Base-by-base conservation (phyloP, 2,888 invertebrate genomes). In the Sthenelais limicola region DNA sequence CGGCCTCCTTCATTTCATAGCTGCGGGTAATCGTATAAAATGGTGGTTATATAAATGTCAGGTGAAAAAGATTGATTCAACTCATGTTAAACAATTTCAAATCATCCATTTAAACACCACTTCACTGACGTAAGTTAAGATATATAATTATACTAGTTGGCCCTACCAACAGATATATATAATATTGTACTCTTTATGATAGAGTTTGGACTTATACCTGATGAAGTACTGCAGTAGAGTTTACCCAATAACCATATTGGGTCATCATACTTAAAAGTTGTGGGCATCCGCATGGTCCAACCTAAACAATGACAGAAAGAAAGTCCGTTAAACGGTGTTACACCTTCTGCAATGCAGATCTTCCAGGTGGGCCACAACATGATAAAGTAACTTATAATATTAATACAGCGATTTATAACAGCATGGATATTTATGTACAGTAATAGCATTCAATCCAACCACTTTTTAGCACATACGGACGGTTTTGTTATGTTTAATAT, bases 171-270 rank as follows among this genome's bases (percentile, higher is more conserved):
- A 21, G 32, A 30, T 56, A 24, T 56, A 7, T 4, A 7, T 12
- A 30, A 51, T 18, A 21, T 12, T 51, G 15, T 9, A 7, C 32
- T 28, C 28, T 21, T 7, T 15, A 26, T 48, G 43, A 48, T 12
- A 51, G 18, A 47, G 30, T 18, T 12, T 68, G 48, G 12, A n/a
- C 32, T 48, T 18, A 21, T 76, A 84, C 84, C 84, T 72, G 80
- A 78, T 68, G 80, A 79, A 71, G 82, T 78, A 56, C 76, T 80
- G 72, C 84, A 93, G 84, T 96, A 96, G 84, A 93, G 94, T 73
- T 92, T 90, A 0, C 96, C 96, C 33, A 96, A 88, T 30, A 96
- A 87, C 93, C 94, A 95, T 3, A 96, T 94, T 0, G 95, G 94
- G 77, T 94, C 94, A 89, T 95, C 94, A 88, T 93, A 94, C 0